Evolutionary conservation across 2,888 invertebrate genomes (phyloP).

Genomic region (Ophonus ardosiacus): DNA sequence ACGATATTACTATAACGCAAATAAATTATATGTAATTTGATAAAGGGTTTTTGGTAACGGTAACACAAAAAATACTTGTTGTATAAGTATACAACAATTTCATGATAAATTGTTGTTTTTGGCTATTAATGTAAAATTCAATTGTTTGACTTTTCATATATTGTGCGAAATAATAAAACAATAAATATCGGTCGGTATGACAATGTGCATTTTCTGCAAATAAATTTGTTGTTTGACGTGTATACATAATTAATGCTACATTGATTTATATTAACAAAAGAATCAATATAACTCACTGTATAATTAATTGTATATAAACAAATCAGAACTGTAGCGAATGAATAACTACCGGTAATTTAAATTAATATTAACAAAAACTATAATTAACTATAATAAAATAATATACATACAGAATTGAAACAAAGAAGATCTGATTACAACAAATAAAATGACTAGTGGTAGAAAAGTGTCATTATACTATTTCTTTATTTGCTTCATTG

Average conservation of each 20-base stretch:
- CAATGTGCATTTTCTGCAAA: background rate
- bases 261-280: background rate
- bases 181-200: background rate
- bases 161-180: background rate
- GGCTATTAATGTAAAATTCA: background rate
- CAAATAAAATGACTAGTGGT: no score
- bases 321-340: no score
- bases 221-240: background rate
- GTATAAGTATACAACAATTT: background rate
- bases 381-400: no score
- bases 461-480: no score
- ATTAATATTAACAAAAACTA: no score
- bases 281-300: no score
- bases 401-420: no score
- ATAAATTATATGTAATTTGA: constrained; percentile 17
- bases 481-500: no score
- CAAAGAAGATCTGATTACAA: no score
- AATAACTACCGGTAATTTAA: no score
- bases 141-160: background rate
- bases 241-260: background rate
- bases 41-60: background rate
- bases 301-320: no score
- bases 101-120: background rate
- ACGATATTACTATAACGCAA: background rate
- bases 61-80: background rate